Conservation (phyloP, 2,888 invertebrate species). For the Ganaspis brasiliensis region DNA sequence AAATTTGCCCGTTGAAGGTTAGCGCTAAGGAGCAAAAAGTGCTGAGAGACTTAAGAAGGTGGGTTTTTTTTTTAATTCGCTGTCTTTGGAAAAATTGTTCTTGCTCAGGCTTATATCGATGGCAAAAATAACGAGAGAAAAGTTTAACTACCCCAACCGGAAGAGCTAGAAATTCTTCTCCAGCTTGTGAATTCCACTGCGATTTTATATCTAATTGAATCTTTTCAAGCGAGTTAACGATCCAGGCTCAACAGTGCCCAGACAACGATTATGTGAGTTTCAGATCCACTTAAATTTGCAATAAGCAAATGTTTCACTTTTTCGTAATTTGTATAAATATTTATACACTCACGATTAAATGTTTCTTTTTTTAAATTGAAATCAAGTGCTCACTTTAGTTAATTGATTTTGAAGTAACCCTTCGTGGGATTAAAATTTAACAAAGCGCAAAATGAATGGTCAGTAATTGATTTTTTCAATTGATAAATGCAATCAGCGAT, state of each 20-base stretch:
- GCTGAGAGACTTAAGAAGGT: constrained; percentile 6
- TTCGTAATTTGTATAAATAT: neutral
- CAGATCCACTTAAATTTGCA: neutral
- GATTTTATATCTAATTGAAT: constrained; percentile 71
- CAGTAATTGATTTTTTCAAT: too few relatives aligned
- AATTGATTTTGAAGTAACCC: too few relatives aligned
- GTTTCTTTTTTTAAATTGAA: too few relatives aligned
- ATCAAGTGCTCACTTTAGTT: too few relatives aligned
- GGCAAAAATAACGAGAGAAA: constrained; percentile 50
- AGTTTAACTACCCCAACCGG: constrained; percentile 46
- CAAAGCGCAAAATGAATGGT: too few relatives aligned
- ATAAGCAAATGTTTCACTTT: constrained; percentile 3
- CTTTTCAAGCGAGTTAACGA: constrained; percentile 67
- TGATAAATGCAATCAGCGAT: too few relatives aligned
- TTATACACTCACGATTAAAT: neutral
- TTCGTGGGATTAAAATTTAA: too few relatives aligned
- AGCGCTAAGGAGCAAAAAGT: neutral
- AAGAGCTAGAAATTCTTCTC: constrained; percentile 59
- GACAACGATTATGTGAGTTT: constrained; percentile 2
- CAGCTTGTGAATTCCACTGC: constrained; percentile 58
- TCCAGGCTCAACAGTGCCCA: constrained; percentile 31
- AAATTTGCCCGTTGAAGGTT: constrained; percentile 9
- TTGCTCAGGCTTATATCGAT: constrained; percentile 33
- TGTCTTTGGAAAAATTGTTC: constrained; percentile 44
- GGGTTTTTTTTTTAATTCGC: constrained; percentile 19